phyloP scores from a whole-genome alignment of 2,888 invertebrate species.

The Chromoteleia sp. region DNA sequence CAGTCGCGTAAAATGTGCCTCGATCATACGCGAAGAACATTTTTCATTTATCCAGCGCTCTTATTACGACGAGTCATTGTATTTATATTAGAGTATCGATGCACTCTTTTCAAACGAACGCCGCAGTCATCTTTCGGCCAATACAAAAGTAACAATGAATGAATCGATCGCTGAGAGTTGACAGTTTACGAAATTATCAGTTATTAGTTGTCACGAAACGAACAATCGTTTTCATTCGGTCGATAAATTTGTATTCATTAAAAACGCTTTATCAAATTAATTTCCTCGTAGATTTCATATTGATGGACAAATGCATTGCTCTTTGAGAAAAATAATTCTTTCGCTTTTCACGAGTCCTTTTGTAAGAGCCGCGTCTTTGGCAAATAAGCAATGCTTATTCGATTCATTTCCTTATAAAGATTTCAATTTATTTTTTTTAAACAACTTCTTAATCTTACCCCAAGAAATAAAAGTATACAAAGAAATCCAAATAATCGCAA shows the following conservation, averaged over 20 bases:
- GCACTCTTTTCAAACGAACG: background rate
- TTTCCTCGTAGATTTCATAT: conserved; percentile 34
- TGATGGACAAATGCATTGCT: conserved; percentile 45
- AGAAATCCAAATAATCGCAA: too few species aligned
- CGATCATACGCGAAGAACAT: conserved; percentile 74
- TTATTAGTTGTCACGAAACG: background rate
- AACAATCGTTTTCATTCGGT: background rate
- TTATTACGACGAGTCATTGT: background rate
- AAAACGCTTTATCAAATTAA: conserved; percentile 20
- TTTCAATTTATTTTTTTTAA: conserved; percentile 54
- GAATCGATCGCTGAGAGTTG: too few species aligned
- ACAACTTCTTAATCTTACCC: too few species aligned
- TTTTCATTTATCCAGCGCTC: conserved; percentile 49
- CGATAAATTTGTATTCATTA: background rate
- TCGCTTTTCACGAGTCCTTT: background rate
- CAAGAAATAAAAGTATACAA: too few species aligned
- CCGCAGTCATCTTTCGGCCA: background rate
- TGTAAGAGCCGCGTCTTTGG: conserved; percentile 24
- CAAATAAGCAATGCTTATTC: conserved; percentile 35
- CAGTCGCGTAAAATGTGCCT: conserved; percentile 74
- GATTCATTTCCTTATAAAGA: conserved; percentile 57
- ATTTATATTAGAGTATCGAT: conserved; percentile 27
- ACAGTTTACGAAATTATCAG: too few species aligned
- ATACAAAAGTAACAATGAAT: background rate
- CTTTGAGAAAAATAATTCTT: conserved; percentile 40